A percentile compares a stretch with the other conserved stretches of the same genome.
phyloP scores from a whole-genome alignment of 2,797 vertebrate species.

The Erithacus rubecula region DNA sequence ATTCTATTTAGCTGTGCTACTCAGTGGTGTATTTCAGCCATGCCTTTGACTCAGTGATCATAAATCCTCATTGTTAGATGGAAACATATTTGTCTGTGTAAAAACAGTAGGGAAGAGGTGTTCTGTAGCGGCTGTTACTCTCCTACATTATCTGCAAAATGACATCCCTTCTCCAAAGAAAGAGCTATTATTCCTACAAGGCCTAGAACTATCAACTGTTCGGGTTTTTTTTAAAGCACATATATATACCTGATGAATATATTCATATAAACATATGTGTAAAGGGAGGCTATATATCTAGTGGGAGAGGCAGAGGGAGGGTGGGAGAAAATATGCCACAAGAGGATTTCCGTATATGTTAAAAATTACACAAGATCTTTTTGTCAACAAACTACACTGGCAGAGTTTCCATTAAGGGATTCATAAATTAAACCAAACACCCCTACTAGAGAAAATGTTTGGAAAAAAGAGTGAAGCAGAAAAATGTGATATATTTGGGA shows the following conservation, averaged over 20 bases:
- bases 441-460: not conserved
- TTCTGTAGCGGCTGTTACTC: not conserved
- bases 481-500: not conserved
- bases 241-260: not conserved
- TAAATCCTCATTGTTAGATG: not conserved
- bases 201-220: not conserved
- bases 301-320: not conserved
- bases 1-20: not conserved
- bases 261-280: not conserved
- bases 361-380: not conserved
- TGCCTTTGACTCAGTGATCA: not conserved
- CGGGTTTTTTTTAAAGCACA: not conserved
- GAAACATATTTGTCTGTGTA: not conserved
- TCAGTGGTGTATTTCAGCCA: not conserved
- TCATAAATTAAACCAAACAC: not conserved
- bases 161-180: not conserved
- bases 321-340: not conserved
- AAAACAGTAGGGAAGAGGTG: not conserved
- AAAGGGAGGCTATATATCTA: not conserved
- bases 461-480: not conserved
- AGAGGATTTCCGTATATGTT: not conserved
- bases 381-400: not conserved
- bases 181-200: not conserved
- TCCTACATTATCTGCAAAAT: not conserved
- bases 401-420: not conserved